These are phyloP conservation scores for Callinectes sapidus DNA, from an alignment of 2,888 invertebrate genomes.

Conservation along the genomic window DNA sequence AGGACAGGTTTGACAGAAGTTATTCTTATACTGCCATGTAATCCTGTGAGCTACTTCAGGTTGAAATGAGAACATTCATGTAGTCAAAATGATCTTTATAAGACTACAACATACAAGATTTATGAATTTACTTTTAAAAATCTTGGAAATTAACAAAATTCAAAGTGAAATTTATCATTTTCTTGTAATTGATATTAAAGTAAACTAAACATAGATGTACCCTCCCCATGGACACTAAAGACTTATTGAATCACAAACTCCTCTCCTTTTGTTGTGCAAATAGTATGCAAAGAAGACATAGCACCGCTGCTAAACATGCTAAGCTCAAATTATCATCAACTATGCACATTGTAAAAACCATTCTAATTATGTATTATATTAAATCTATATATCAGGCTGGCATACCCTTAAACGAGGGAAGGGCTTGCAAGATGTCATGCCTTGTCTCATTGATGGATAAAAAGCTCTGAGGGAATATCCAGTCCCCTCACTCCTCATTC, in stretches of 20 bases:
- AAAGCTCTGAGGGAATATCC: too few species aligned
- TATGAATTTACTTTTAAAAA: background rate
- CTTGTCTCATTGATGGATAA: too few species aligned
- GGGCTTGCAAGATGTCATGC: too few species aligned
- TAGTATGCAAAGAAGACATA: background rate
- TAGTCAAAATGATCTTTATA: background rate
- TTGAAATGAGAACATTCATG: background rate
- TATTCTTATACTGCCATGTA: background rate
- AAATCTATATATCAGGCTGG: background rate
- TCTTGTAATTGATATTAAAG: background rate
- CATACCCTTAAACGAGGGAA: too few species aligned
- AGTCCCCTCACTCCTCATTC: background rate
- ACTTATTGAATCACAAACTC: background rate
- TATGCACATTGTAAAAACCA: slow-evolving; percentile 10
- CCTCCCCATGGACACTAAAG: background rate
- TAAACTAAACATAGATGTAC: background rate
- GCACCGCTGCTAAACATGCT: background rate
- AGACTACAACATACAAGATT: background rate
- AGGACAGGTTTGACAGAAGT: background rate
- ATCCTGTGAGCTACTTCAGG: background rate
- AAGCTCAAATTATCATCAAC: background rate
- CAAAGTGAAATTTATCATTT: background rate
- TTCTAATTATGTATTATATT: background rate
- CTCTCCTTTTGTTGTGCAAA: background rate
- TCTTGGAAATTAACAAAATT: background rate